Base-by-base conservation (phyloP, 2,888 invertebrate species). In the Caenorhabditis drosophilae region DNA sequence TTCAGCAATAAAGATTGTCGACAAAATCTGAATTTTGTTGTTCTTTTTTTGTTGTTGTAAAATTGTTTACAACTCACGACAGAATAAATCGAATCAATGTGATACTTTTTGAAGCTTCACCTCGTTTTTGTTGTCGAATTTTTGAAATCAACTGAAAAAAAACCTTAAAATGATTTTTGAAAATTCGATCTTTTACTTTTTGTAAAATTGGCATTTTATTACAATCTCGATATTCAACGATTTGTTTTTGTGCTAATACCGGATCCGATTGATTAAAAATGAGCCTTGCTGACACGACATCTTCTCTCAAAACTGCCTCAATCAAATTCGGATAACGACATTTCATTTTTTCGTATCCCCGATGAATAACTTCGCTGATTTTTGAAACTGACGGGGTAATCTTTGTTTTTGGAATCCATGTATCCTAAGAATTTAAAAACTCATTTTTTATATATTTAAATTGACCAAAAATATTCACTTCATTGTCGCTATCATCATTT, bases 121-220 rank as follows among this genome's bases (percentile, higher is more conserved):
- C 23, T 42, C 23, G 42, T 12, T 4, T 23, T 42, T 6, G 42
- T 12, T 4, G 31, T 9, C 31, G 22, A 16, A 6, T 36, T 36
- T 20, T 27, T 20, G 41, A 16, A 40, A 16, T 9, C 11, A n/a
- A 26, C 16, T 9, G 22, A 38, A 27, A 26, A 26, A 41, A n/a
- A 35, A n/a, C n/a, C n/a, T n/a, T n/a, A n/a, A n/a, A n/a, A n/a
- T n/a, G n/a, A n/a, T n/a, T n/a, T n/a, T n/a, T n/a, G n/a, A n/a
- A n/a, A n/a, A n/a, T n/a, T n/a, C n/a, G n/a, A n/a, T n/a, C n/a
- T n/a, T n/a, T n/a, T n/a, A n/a, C n/a, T n/a, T n/a, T 16, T 27
- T 38, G 9, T 18, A 54, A 38, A 46, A 31, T 31, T 31, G 7
- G 12, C 31, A 31, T 31, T 31, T 48, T 48, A 15, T 18, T 49